A percentile compares a stretch with the other conserved stretches of the same genome.
Conservation (phyloP, 2,113 vertebrate genomes). For the Elachura formosa region DNA sequence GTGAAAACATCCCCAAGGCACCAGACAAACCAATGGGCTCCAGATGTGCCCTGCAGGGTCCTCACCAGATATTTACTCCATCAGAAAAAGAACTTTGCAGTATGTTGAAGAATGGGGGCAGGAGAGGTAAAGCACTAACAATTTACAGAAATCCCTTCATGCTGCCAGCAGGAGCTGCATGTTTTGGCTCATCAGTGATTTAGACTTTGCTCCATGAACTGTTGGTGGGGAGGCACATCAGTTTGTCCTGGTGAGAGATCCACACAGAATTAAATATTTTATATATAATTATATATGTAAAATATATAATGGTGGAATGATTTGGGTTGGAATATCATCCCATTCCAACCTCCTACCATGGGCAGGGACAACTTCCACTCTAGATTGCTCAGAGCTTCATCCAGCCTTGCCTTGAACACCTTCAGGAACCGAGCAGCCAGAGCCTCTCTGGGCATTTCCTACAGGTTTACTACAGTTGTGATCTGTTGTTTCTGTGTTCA, state of each 20-base stretch:
- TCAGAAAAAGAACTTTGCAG: background rate
- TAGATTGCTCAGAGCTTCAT: background rate
- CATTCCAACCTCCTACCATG: background rate
- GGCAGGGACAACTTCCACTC: background rate
- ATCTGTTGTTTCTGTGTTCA: background rate
- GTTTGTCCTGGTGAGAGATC: background rate
- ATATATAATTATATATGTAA: accelerated
- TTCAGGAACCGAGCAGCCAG: background rate
- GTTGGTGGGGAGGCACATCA: background rate
- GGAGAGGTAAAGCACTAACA: background rate
- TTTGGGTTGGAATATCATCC: background rate
- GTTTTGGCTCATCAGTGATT: background rate
- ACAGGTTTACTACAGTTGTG: background rate
- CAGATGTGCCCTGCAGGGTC: background rate
- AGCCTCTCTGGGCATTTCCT: background rate
- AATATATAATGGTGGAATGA: background rate
- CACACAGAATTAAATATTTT: background rate
- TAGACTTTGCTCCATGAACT: background rate
- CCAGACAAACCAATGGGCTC: background rate
- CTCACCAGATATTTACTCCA: background rate
- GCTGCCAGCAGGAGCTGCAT: background rate
- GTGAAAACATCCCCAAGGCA: background rate
- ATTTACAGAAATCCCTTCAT: background rate
- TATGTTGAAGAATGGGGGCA: background rate
- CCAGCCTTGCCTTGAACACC: background rate